Conservation (phyloP, 2,888 invertebrate genomes). For the Osmoderma eremita region DNA sequence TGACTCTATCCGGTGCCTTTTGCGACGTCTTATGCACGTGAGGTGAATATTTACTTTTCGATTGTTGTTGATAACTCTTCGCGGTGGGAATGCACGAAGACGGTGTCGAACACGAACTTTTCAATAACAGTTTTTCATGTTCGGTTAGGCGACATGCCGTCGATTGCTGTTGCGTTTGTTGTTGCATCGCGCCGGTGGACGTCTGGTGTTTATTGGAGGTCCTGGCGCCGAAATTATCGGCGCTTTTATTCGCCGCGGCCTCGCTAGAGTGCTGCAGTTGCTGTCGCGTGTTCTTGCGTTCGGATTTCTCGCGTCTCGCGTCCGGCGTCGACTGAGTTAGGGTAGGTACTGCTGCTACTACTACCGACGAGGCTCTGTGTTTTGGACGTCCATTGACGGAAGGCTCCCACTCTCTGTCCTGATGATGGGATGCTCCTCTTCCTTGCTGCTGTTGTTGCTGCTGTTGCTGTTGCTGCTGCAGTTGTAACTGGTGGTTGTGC, state of each 20-base stretch:
- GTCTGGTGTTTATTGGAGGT: conserved; percentile 23
- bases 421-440: conserved; percentile 38
- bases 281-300: conserved; percentile 48
- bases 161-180: conserved; percentile 39
- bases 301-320: conserved; percentile 50
- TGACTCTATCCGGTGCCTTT: conserved; percentile 47
- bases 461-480: conserved; percentile 42
- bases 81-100: conserved; percentile 38
- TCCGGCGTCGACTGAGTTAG: conserved; percentile 52
- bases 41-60: conserved; percentile 44
- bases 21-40: conserved; percentile 45
- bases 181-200: conserved; percentile 29
- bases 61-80: conserved; percentile 44
- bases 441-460: conserved; percentile 45
- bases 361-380: conserved; percentile 41
- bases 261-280: conserved; percentile 41
- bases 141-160: conserved; percentile 4
- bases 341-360: conserved; percentile 58
- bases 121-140: conserved; percentile 40
- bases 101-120: conserved; percentile 11
- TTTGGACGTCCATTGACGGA: conserved; percentile 57
- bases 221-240: conserved; percentile 7
- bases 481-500: conserved; percentile 27
- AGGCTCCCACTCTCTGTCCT: conserved; percentile 55
- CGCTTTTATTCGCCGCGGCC: conserved; percentile 21